Evolutionary conservation across 2,888 invertebrate genomes (phyloP).

Genomic region (Thera britannica): DNA sequence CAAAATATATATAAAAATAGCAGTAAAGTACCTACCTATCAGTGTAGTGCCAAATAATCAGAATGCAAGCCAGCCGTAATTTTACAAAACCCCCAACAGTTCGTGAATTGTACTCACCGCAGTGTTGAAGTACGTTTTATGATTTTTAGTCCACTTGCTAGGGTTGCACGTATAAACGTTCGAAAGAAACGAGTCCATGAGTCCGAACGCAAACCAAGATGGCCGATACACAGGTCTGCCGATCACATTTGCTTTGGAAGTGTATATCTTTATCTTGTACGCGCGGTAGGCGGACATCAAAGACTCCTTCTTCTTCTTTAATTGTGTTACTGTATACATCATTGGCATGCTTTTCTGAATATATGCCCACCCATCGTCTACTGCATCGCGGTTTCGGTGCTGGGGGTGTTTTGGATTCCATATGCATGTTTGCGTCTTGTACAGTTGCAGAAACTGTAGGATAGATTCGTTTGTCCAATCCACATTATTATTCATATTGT

Average conservation of each 20-base stretch:
- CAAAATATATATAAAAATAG: no score
- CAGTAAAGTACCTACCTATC: no score
- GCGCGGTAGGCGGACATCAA: slow-evolving; percentile 38
- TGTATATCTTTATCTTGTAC: slow-evolving; percentile 26
- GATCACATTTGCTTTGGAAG: not conserved
- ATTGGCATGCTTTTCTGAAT: slow-evolving; percentile 28
- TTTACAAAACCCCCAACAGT: not conserved
- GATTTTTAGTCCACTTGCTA: not conserved
- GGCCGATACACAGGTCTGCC: slow-evolving; percentile 13
- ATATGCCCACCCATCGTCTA: slow-evolving; percentile 35
- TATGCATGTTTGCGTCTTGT: slow-evolving; percentile 35
- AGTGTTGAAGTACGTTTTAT: not conserved
- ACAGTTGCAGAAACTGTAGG: slow-evolving; percentile 22
- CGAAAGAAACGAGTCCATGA: slow-evolving; percentile 18
- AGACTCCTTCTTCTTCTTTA: slow-evolving; percentile 42
- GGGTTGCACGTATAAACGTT: slow-evolving; percentile 10
- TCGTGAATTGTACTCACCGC: slow-evolving; percentile 2
- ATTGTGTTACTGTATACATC: slow-evolving; percentile 30
- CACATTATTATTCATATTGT: slow-evolving; percentile 1
- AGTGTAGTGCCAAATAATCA: no score
- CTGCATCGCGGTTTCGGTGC: slow-evolving; percentile 16
- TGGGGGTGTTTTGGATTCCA: slow-evolving; percentile 35
- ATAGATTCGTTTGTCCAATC: slow-evolving; percentile 26
- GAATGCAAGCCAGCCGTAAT: not conserved
- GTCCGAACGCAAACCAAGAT: slow-evolving; percentile 24